Conservation (phyloP, 2,113 vertebrate genomes). For the Amblyornis subalaris region DNA sequence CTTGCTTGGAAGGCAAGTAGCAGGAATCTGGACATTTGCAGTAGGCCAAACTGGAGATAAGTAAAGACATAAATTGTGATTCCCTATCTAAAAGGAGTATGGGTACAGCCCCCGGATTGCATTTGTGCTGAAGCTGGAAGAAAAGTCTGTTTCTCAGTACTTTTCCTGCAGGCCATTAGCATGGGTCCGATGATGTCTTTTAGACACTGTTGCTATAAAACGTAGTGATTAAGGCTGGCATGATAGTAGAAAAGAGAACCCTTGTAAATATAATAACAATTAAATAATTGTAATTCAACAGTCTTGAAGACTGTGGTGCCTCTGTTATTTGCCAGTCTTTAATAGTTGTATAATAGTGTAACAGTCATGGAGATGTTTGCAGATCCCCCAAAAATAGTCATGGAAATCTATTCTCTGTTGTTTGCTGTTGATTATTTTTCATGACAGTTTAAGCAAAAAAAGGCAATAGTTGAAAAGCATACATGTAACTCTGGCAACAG, state of each 20-base stretch:
- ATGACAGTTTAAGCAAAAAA: background rate
- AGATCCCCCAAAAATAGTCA: background rate
- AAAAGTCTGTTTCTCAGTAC: background rate
- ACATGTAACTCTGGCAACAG: background rate
- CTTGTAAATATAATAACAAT: background rate
- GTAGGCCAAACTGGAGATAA: background rate
- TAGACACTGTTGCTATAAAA: background rate
- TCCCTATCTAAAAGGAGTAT: background rate
- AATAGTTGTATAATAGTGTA: background rate
- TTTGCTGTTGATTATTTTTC: background rate
- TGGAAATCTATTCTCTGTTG: background rate
- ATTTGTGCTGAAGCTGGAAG: background rate
- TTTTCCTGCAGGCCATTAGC: background rate
- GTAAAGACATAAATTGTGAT: background rate
- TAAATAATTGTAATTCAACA: background rate
- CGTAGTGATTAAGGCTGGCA: background rate
- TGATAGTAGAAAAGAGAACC: background rate
- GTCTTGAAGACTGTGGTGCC: background rate
- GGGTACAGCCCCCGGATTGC: background rate
- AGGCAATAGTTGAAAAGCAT: background rate
- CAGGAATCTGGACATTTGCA: background rate
- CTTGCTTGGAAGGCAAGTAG: background rate
- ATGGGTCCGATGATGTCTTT: background rate
- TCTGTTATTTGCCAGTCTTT: background rate
- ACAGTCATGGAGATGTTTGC: background rate